These are phyloP conservation scores for Argyra leucocephala DNA, from an alignment of 2,888 invertebrate species.

Conservation along the genomic window DNA sequence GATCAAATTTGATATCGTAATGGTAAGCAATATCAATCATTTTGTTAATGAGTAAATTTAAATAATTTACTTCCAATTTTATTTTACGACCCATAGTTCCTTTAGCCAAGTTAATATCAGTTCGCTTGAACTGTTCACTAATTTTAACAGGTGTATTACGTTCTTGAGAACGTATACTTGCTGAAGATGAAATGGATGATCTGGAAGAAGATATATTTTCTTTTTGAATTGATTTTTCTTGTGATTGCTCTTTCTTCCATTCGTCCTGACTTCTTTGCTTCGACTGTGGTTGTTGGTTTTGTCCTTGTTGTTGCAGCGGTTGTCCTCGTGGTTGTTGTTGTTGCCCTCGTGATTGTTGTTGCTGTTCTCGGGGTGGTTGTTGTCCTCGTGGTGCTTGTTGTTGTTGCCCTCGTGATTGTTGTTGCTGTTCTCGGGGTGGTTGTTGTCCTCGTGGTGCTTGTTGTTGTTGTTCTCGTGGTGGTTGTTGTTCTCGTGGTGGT, in stretches of 20 bases:
- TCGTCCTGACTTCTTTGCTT: slow-evolving; percentile 14
- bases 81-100: slow-evolving; percentile 43
- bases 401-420: not conserved
- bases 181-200: not conserved
- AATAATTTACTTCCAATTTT: slow-evolving; percentile 54
- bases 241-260: slow-evolving; percentile 17
- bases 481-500: not conserved
- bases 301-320: not conserved
- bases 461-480: not conserved
- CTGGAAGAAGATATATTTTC: slow-evolving; percentile 3
- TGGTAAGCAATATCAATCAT: slow-evolving; percentile 51
- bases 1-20: slow-evolving; percentile 69
- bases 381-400: not conserved
- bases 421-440: not conserved
- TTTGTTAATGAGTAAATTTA: slow-evolving; percentile 47
- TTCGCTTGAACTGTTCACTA: slow-evolving; percentile 22
- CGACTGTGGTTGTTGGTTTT: slow-evolving; percentile 14
- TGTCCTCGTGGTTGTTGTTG: slow-evolving; percentile 1
- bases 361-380: not conserved
- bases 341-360: slow-evolving; percentile 11
- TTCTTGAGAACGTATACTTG: slow-evolving; percentile 9
- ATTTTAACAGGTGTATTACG: slow-evolving; percentile 4
- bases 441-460: not conserved
- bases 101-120: slow-evolving; percentile 19
- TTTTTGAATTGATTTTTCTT: slow-evolving; percentile 7